These are phyloP conservation scores for Philopotamus ludificatus DNA, from an alignment of 1,140 invertebrate genomes.

Conservation along the genomic window DNA sequence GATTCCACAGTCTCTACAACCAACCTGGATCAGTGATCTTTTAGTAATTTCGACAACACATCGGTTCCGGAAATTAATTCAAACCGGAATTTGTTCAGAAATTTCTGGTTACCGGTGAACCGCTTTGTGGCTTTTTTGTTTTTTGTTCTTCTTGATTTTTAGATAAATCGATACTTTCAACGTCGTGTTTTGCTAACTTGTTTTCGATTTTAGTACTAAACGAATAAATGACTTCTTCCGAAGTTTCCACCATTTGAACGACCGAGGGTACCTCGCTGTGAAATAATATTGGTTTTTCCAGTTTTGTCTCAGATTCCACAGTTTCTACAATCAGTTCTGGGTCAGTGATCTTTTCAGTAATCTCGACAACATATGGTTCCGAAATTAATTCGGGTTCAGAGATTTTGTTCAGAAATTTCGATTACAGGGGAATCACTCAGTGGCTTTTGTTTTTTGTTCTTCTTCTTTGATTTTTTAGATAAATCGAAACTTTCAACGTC, in stretches of 20 bases:
- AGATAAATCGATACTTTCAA: neutral
- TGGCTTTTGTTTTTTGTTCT: neutral
- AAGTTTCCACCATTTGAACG: neutral
- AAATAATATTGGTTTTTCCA: too few species aligned
- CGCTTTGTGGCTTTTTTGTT: too few species aligned
- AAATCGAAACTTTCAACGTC: neutral
- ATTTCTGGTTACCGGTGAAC: neutral
- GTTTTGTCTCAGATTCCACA: too few species aligned
- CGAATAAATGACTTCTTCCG: neutral
- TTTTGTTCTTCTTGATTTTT: slow-evolving; percentile 4
- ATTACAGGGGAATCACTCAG: neutral
- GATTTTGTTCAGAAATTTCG: neutral
- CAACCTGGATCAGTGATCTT: too few species aligned
- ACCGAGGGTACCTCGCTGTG: too few species aligned
- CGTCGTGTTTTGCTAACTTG: neutral
- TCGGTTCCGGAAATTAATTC: too few species aligned
- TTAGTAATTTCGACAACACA: too few species aligned
- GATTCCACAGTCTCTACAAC: neutral
- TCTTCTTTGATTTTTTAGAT: neutral
- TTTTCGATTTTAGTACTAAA: neutral
- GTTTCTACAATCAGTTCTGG: too few species aligned
- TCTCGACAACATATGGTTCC: too few species aligned
- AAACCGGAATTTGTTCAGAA: too few species aligned
- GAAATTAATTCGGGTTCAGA: too few species aligned
- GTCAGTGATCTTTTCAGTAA: slow-evolving; percentile 1